phyloP scores from a whole-genome alignment of 1,140 invertebrate genomes.

The Diabrotica undecimpunctata region DNA sequence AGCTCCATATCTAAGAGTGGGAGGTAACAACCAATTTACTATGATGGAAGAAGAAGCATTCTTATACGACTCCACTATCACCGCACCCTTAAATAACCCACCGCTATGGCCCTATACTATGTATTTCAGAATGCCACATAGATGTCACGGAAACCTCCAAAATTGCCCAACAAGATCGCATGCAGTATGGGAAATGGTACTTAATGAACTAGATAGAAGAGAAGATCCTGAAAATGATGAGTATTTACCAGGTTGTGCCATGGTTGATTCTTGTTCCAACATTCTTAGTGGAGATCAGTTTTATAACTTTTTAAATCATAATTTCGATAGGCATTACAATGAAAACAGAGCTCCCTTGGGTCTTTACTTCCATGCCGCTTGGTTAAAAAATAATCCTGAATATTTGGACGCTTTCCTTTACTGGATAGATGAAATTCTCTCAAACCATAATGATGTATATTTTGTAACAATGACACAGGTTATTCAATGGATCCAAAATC shows the following conservation, averaged over 20 bases:
- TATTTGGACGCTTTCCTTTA: slow-evolving; percentile 89
- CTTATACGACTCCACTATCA: slow-evolving; percentile 93
- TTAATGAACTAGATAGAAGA: slow-evolving; percentile 90
- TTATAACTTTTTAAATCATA: slow-evolving; percentile 94
- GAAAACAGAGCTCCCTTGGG: slow-evolving; percentile 90
- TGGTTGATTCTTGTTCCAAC: slow-evolving; percentile 95
- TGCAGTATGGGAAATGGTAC: slow-evolving; percentile 97
- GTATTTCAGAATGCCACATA: slow-evolving; percentile 95
- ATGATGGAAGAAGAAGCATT: slow-evolving; percentile 98
- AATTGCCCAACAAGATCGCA: slow-evolving; percentile 88
- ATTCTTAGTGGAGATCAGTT: slow-evolving; percentile 91
- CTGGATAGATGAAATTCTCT: slow-evolving; percentile 90
- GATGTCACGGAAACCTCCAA: slow-evolving; percentile 90
- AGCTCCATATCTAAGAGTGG: slow-evolving; percentile 87
- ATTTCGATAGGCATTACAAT: slow-evolving; percentile 92
- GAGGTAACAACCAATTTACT: slow-evolving; percentile 94
- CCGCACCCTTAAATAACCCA: slow-evolving; percentile 85
- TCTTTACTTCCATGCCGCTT: slow-evolving; percentile 93
- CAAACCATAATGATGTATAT: slow-evolving; percentile 88
- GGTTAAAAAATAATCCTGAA: slow-evolving; percentile 92
- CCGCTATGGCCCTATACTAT: slow-evolving; percentile 96
- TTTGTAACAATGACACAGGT: slow-evolving; percentile 97
- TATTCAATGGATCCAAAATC: slow-evolving; percentile 95
- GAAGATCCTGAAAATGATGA: slow-evolving; percentile 90
- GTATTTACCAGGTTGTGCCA: slow-evolving; percentile 88